A percentile compares a stretch with the other conserved stretches of the same genome.
Evolutionary conservation across 2,888 invertebrate species (phyloP).

Genomic region (Anarsia innoxiella): DNA sequence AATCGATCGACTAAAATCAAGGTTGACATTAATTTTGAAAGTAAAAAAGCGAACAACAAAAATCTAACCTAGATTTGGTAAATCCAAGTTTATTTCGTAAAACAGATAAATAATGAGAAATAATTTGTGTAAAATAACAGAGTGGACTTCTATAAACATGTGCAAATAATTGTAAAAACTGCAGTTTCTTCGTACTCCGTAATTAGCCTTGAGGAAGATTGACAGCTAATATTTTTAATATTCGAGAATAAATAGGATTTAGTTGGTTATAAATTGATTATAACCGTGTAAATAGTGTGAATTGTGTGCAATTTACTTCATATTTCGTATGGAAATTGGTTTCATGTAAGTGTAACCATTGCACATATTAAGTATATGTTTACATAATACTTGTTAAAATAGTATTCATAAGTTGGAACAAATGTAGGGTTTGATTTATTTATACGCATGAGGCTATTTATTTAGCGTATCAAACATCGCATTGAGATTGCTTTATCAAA

Average conservation of each 20-base stretch:
- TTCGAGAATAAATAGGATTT: slow-evolving; percentile 1
- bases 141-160: neutral
- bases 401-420: no score
- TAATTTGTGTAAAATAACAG: neutral
- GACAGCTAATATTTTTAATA: slow-evolving; percentile 24
- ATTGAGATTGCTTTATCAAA: no score
- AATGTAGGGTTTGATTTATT: no score
- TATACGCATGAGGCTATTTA: no score
- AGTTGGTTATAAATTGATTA: slow-evolving; percentile 1
- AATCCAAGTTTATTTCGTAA: slow-evolving; percentile 1
- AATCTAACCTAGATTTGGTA: slow-evolving; percentile 27
- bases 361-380: slow-evolving; percentile 25
- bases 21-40: slow-evolving; percentile 6
- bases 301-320: slow-evolving; percentile 1
- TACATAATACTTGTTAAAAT: no score
- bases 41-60: slow-evolving; percentile 25
- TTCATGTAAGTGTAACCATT: slow-evolving; percentile 23
- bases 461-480: no score
- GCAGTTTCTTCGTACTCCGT: no score
- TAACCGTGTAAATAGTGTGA: neutral
- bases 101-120: neutral
- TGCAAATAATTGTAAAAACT: neutral
- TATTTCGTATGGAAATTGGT: neutral
- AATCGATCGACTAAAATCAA: no score
- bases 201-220: slow-evolving; percentile 30